Evolutionary conservation across 1,140 invertebrate species (phyloP).

Genomic region (Trichonephila clavata): DNA sequence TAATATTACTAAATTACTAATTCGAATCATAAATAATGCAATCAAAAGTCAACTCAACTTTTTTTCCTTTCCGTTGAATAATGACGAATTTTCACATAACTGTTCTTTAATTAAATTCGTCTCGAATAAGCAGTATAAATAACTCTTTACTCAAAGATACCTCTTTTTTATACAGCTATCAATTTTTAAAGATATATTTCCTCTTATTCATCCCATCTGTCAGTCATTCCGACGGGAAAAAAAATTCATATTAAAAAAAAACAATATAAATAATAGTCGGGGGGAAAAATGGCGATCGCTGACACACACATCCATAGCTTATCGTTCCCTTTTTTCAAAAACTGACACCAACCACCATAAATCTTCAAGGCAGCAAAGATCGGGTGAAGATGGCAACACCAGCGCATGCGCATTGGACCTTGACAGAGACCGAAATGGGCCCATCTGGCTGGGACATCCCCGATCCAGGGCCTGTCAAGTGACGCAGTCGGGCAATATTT

Average conservation of each 20-base stretch:
- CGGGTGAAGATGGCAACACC: not conserved
- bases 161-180: not conserved
- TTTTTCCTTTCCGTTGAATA: no score
- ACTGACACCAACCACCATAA: constrained; percentile 51
- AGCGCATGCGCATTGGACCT: not conserved
- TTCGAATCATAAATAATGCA: no score
- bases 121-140: not conserved
- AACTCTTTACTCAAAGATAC: not conserved
- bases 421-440: constrained; percentile 21
- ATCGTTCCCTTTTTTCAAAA: constrained; percentile 6
- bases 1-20: no score
- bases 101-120: no score
- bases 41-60: no score
- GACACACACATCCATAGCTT: constrained; percentile 20
- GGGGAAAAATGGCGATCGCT: not conserved
- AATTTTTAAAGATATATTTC: not conserved
- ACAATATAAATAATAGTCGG: not conserved
- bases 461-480: constrained; percentile 41
- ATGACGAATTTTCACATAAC: no score
- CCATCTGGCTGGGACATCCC: constrained; percentile 44
- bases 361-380: constrained; percentile 56
- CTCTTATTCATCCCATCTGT: constrained; percentile 30
- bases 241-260: constrained; percentile 29
- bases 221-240: not conserved
- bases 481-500: constrained; percentile 69